phyloP scores from a whole-genome alignment of 2,113 vertebrate genomes.

The Kryptolebias marmoratus region DNA sequence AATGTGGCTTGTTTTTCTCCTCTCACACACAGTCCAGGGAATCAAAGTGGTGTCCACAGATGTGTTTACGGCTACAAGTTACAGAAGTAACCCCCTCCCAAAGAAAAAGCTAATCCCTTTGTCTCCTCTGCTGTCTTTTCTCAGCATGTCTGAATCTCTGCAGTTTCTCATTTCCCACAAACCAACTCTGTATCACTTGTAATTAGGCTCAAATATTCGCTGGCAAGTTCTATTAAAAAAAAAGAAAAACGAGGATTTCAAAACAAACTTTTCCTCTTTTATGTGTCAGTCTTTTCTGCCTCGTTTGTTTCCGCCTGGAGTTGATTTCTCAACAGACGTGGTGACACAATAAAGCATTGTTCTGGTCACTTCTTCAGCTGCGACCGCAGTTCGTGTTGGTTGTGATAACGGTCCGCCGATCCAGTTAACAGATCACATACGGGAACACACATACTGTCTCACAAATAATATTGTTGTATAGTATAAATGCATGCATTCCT shows the following conservation, averaged over 20 bases:
- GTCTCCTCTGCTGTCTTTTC: conserved; percentile 4
- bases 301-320: neutral
- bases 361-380: neutral
- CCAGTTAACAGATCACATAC: neutral
- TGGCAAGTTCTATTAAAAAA: conserved; percentile 20
- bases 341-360: conserved; percentile 19
- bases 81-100: neutral
- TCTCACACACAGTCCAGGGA: conserved; percentile 20
- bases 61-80: conserved; percentile 39
- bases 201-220: conserved; percentile 26
- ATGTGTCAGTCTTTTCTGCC: neutral
- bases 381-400: neutral
- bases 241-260: conserved; percentile 18
- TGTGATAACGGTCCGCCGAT: neutral
- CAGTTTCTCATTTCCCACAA: neutral
- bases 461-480: neutral
- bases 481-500: no score
- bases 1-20: conserved; percentile 26
- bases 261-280: neutral
- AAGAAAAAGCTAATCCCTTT: conserved; percentile 8
- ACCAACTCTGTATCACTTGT: neutral
- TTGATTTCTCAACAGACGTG: conserved; percentile 5
- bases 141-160: neutral
- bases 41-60: conserved; percentile 17
- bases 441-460: neutral